phyloP scores from a whole-genome alignment of 1,140 invertebrate species.

The Polyergus mexicanus region DNA sequence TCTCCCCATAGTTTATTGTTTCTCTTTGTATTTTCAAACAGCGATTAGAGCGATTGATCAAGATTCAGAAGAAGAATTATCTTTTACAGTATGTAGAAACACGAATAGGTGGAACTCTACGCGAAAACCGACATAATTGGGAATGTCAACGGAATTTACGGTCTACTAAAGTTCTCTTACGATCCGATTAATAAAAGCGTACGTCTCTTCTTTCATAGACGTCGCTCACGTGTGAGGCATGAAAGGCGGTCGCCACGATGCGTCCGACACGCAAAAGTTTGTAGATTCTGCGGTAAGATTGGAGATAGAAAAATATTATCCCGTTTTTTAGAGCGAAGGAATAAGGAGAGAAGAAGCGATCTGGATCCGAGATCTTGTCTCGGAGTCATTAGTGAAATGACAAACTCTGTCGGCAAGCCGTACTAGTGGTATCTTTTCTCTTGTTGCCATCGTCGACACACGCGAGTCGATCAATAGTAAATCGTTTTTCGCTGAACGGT shows the following conservation, averaged over 20 bases:
- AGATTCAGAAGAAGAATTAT: not conserved
- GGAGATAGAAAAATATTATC: slow-evolving; percentile 49
- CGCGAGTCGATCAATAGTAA: slow-evolving; percentile 29
- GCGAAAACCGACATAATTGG: slow-evolving; percentile 51
- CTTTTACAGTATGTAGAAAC: slow-evolving; percentile 14
- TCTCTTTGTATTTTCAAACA: too few relatives aligned
- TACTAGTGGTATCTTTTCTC: slow-evolving; percentile 5
- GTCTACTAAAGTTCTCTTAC: slow-evolving; percentile 48
- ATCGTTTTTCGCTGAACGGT: slow-evolving; percentile 6
- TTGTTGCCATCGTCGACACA: not conserved
- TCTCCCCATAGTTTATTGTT: too few relatives aligned
- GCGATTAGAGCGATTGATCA: too few relatives aligned
- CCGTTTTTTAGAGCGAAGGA: slow-evolving; percentile 38
- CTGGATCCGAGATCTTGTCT: slow-evolving; percentile 78
- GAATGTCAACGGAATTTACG: slow-evolving; percentile 48
- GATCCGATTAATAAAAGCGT: slow-evolving; percentile 34
- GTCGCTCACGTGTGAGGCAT: not conserved
- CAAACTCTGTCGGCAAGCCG: slow-evolving; percentile 71
- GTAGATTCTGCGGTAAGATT: slow-evolving; percentile 72
- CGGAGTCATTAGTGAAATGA: slow-evolving; percentile 80
- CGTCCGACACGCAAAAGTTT: slow-evolving; percentile 71
- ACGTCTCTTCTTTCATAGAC: not conserved
- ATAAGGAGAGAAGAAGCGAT: slow-evolving; percentile 37
- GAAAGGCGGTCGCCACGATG: slow-evolving; percentile 35
- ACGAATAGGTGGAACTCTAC: not conserved